phyloP scores from a whole-genome alignment of 1,140 invertebrate genomes.

The Tachypleus tridentatus region DNA sequence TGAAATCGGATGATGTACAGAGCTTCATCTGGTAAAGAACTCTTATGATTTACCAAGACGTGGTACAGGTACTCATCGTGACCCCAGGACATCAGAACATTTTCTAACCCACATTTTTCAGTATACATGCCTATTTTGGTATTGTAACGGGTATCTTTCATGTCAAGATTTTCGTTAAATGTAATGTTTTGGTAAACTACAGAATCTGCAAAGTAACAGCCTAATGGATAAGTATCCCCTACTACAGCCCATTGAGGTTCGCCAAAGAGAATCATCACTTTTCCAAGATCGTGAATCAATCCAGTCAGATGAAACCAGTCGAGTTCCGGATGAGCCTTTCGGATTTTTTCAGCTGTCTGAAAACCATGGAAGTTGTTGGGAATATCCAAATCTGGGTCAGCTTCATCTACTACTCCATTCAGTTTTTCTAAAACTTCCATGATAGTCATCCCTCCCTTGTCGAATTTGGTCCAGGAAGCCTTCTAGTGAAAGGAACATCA shows the following conservation, averaged over 20 bases:
- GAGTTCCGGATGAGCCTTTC: conserved; percentile 62
- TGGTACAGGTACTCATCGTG: conserved; percentile 90
- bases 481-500: conserved; percentile 25
- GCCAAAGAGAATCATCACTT: conserved; percentile 85
- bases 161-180: conserved; percentile 66
- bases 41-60: conserved; percentile 59
- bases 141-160: conserved; percentile 38
- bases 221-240: conserved; percentile 91
- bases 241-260: conserved; percentile 95
- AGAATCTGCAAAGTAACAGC: conserved; percentile 65
- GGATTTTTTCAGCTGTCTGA: conserved; percentile 88
- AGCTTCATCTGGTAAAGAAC: conserved; percentile 66
- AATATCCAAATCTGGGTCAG: conserved; percentile 80
- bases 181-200: conserved; percentile 60
- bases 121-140: conserved; percentile 84
- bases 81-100: conserved; percentile 88
- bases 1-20: conserved; percentile 73
- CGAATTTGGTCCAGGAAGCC: conserved; percentile 66
- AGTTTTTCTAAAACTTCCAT: conserved; percentile 75
- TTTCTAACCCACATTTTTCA: conserved; percentile 74
- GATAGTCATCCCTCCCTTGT: conserved; percentile 66
- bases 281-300: conserved; percentile 79
- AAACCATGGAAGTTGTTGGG: conserved; percentile 94
- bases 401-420: conserved; percentile 86
- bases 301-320: conserved; percentile 94